Conservation (phyloP, 2,113 vertebrate species). For the Melanerpes formicivorus region DNA sequence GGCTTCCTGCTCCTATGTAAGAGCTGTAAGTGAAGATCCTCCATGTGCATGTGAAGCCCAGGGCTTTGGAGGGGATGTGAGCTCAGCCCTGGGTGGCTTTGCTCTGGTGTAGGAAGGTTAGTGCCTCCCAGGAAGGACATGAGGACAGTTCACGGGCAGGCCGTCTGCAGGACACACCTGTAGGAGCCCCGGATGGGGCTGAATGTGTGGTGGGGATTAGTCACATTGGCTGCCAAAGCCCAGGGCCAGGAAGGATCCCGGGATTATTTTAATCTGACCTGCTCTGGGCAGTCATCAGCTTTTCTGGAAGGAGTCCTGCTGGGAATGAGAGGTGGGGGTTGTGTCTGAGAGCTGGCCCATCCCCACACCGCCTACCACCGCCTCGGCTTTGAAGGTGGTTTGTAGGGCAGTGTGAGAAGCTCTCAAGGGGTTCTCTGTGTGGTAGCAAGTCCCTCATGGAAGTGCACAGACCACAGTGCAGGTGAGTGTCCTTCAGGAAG, state of each 20-base stretch:
- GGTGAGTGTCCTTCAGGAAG: background rate
- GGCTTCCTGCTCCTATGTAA: background rate
- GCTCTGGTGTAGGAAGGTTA: background rate
- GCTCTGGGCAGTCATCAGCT: background rate
- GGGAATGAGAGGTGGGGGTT: background rate
- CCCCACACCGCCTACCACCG: background rate
- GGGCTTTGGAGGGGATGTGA: background rate
- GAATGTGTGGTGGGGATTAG: background rate
- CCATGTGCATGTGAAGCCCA: fast-evolving
- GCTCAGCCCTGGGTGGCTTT: background rate
- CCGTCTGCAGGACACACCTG: background rate
- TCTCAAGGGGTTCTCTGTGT: fast-evolving
- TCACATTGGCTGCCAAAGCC: background rate
- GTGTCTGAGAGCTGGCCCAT: background rate
- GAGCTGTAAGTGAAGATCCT: background rate
- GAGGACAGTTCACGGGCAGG: background rate
- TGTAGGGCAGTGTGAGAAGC: background rate
- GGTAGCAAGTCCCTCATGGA: background rate
- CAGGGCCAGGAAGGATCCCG: background rate
- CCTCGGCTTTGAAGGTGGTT: background rate
- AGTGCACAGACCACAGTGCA: fast-evolving
- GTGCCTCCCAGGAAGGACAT: fast-evolving
- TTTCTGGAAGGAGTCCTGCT: background rate
- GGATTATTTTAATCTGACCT: background rate
- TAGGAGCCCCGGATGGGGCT: background rate